These are phyloP conservation scores for Lasioglossum vierecki DNA, from an alignment of 2,888 invertebrate species.

Conservation along the genomic window DNA sequence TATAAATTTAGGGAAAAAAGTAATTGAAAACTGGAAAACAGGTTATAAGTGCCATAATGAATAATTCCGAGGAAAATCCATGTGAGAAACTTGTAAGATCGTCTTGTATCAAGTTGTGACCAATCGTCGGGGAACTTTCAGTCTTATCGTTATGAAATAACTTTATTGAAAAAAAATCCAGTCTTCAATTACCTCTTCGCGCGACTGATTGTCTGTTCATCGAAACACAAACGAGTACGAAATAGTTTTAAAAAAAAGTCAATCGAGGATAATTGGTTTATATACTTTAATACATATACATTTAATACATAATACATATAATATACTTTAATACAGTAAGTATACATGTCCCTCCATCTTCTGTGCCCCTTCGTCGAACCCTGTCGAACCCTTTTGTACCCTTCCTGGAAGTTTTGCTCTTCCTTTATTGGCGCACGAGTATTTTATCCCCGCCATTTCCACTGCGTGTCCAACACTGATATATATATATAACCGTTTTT, in stretches of 20 bases:
- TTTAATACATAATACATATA: too few relatives aligned
- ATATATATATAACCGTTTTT: too few relatives aligned
- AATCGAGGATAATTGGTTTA: not conserved
- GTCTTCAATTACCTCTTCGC: not conserved
- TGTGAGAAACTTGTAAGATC: too few relatives aligned
- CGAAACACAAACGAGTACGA: slow-evolving; percentile 21
- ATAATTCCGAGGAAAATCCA: too few relatives aligned
- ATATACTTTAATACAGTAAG: not conserved
- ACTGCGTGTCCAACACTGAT: not conserved
- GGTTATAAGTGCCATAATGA: too few relatives aligned
- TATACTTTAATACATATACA: too few relatives aligned
- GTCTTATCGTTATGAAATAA: too few relatives aligned
- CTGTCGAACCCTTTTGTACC: not conserved
- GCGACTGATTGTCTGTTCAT: slow-evolving; percentile 14
- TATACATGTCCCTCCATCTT: not conserved
- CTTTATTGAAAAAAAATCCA: too few relatives aligned
- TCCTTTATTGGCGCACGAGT: not conserved
- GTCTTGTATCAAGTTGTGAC: too few relatives aligned
- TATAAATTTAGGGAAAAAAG: not conserved
- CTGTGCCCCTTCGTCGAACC: not conserved
- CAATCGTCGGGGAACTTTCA: too few relatives aligned
- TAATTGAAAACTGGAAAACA: not conserved
- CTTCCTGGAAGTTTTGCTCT: not conserved
- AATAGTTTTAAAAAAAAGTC: not conserved
- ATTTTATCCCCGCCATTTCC: not conserved